Evolutionary conservation across 2,888 invertebrate genomes (phyloP).

Genomic region (Platerodrilus igneus): DNA sequence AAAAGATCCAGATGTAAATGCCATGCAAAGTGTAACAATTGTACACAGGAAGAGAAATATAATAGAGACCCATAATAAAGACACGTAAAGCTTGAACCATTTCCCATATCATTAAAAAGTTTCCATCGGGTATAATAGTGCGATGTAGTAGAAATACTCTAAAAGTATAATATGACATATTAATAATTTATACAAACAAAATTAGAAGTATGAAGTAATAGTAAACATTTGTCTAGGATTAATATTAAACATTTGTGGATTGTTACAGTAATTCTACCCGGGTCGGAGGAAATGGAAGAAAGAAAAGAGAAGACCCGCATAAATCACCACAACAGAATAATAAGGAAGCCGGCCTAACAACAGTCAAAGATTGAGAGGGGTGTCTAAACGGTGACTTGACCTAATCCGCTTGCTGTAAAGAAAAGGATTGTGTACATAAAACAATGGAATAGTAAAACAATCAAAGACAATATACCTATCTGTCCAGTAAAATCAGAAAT

Average conservation of each 20-base stretch:
- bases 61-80: slow-evolving; percentile 24
- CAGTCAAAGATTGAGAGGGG: too few relatives aligned
- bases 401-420: too few relatives aligned
- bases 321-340: too few relatives aligned
- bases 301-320: too few relatives aligned
- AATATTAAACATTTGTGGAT: slow-evolving; percentile 17
- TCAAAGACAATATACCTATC: too few relatives aligned
- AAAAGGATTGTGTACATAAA: too few relatives aligned
- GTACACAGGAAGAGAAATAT: slow-evolving; percentile 22
- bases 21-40: slow-evolving; percentile 13
- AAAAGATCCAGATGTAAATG: slow-evolving; percentile 11
- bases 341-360: too few relatives aligned
- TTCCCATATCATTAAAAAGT: slow-evolving; percentile 30
- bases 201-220: slow-evolving; percentile 12
- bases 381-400: too few relatives aligned
- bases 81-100: slow-evolving; percentile 23
- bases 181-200: slow-evolving; percentile 18
- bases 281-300: too few relatives aligned
- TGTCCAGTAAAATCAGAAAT: too few relatives aligned
- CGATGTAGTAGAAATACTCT: slow-evolving; percentile 27
- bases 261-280: slow-evolving; percentile 14
- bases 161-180: slow-evolving; percentile 4
- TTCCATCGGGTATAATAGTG: slow-evolving; percentile 31
- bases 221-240: too few relatives aligned
- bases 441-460: too few relatives aligned